A percentile compares a stretch with the other conserved stretches of the same genome.
Evolutionary conservation across 2,113 vertebrate species (phyloP).

Genomic region (Mola mola): DNA sequence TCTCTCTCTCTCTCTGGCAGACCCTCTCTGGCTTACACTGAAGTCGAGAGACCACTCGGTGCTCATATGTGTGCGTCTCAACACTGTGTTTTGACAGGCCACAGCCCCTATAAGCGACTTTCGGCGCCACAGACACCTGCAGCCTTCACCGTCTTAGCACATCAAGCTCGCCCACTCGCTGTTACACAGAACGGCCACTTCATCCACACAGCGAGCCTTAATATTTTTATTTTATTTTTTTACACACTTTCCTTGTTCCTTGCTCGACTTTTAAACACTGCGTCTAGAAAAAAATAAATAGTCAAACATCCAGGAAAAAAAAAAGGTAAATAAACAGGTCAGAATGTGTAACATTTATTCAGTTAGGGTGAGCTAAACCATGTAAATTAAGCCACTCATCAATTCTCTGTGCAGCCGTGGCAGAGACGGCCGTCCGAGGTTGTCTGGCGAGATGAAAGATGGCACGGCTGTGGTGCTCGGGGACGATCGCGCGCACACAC

Average conservation of each 20-base stretch:
- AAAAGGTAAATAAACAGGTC: conserved; percentile 40
- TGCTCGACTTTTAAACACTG: too few relatives aligned
- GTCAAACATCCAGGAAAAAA: too few relatives aligned
- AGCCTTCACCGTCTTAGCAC: conserved; percentile 24
- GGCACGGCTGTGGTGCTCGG: conserved; percentile 90
- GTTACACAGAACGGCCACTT: not conserved
- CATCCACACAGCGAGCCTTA: too few relatives aligned
- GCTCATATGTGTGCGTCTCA: conserved; percentile 16
- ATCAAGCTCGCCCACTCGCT: conserved; percentile 7
- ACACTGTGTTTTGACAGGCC: conserved; percentile 21
- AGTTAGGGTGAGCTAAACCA: conserved; percentile 41
- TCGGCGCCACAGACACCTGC: conserved; percentile 26
- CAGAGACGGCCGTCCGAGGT: conserved; percentile 89
- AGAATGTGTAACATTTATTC: conserved; percentile 27
- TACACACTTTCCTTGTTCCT: not conserved
- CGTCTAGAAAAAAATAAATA: too few relatives aligned
- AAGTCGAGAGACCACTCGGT: conserved; percentile 42
- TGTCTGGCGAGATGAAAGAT: conserved; percentile 98
- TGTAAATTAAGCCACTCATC: conserved; percentile 42
- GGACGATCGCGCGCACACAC: conserved; percentile 79
- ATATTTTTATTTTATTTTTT: too few relatives aligned
- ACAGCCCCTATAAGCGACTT: conserved; percentile 1
- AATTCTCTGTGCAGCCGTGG: conserved; percentile 53
- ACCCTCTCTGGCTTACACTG: conserved; percentile 33
- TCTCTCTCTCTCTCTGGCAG: conserved; percentile 39